phyloP scores from a whole-genome alignment of 1,140 invertebrate genomes.

The Venustaconcha ellipsiformis region DNA sequence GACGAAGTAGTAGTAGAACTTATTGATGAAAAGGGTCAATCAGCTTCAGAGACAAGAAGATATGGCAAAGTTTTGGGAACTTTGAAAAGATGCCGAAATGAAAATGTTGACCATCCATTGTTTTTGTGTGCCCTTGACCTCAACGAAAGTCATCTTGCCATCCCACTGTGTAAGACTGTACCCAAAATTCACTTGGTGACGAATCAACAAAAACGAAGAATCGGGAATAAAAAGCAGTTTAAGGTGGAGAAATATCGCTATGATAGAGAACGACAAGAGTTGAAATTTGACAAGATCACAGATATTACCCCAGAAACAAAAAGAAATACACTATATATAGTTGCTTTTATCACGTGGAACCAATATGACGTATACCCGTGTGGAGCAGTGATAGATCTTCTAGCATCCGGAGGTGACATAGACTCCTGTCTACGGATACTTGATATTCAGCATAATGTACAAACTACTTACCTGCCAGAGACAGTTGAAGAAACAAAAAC shows the following conservation, averaged over 20 bases:
- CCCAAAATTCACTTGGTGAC: constrained; percentile 52
- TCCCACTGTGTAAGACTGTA: constrained; percentile 46
- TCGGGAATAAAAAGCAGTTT: constrained; percentile 8
- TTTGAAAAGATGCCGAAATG: constrained; percentile 34
- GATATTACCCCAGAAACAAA: constrained; percentile 14
- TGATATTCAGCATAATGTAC: constrained; percentile 23
- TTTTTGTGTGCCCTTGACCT: constrained; percentile 46
- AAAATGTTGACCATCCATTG: constrained; percentile 30
- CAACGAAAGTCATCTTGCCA: constrained; percentile 42
- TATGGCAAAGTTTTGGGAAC: constrained; percentile 52
- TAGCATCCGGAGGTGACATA: constrained; percentile 11
- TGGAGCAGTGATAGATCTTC: constrained; percentile 20
- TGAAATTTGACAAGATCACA: constrained; percentile 3
- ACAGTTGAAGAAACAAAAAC: constrained; percentile 13
- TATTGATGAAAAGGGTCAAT: constrained; percentile 17
- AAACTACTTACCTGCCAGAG: constrained; percentile 12
- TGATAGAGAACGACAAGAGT: constrained; percentile 4
- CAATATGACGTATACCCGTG: constrained; percentile 17
- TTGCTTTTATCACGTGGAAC: constrained; percentile 22
- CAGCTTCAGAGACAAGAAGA: constrained; percentile 10
- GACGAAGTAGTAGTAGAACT: constrained; percentile 60
- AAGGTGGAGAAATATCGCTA: constrained; percentile 39
- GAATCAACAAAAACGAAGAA: constrained; percentile 20
- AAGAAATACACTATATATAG: constrained; percentile 13
- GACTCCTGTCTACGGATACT: constrained; percentile 12